A percentile compares a stretch with the other conserved stretches of the same genome.
Conservation (phyloP, 1,140 invertebrate genomes). For the Drosophila bifasciata region DNA sequence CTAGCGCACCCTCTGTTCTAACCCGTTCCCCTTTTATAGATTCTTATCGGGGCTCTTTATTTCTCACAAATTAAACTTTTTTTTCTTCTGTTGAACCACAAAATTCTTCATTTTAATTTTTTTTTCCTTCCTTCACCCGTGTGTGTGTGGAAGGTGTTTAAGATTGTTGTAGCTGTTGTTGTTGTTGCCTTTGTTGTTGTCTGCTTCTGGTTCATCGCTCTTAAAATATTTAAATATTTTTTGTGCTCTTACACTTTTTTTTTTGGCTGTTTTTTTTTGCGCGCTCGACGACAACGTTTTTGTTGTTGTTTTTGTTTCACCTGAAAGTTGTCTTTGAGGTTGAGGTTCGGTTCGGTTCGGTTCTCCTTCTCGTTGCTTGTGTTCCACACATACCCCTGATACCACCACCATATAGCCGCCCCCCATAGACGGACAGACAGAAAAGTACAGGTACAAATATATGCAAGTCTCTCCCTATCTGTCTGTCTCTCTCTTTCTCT, state of each 20-base stretch:
- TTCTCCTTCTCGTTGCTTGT: slow-evolving; percentile 32
- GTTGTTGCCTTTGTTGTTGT: too few species aligned
- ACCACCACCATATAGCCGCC: too few species aligned
- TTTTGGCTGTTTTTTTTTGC: slow-evolving; percentile 10
- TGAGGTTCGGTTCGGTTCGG: slow-evolving; percentile 37
- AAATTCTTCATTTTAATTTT: slow-evolving; percentile 66
- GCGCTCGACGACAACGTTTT: slow-evolving; percentile 32
- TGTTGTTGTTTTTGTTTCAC: slow-evolving; percentile 63
- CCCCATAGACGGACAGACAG: slow-evolving; percentile 53
- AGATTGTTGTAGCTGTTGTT: too few species aligned
- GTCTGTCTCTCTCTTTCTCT: slow-evolving; percentile 22
- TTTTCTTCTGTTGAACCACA: slow-evolving; percentile 52
- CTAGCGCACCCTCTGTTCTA: neutral
- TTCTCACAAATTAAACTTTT: slow-evolving; percentile 58
- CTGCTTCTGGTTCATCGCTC: slow-evolving; percentile 80
- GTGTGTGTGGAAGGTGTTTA: slow-evolving; percentile 62
- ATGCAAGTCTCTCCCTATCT: slow-evolving; percentile 18
- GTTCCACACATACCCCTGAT: slow-evolving; percentile 27
- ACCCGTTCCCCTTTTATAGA: slow-evolving; percentile 22
- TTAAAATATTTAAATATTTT: slow-evolving; percentile 82
- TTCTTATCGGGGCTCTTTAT: slow-evolving; percentile 40
- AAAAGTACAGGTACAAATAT: slow-evolving; percentile 42
- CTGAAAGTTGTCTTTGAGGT: slow-evolving; percentile 78
- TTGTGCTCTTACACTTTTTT: slow-evolving; percentile 53
- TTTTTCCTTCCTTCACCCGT: slow-evolving; percentile 37